A percentile compares a stretch with the other conserved stretches of the same genome.
These are phyloP conservation scores for Alligator sinensis DNA, from an alignment of 2,113 vertebrate genomes.

Conservation along the genomic window DNA sequence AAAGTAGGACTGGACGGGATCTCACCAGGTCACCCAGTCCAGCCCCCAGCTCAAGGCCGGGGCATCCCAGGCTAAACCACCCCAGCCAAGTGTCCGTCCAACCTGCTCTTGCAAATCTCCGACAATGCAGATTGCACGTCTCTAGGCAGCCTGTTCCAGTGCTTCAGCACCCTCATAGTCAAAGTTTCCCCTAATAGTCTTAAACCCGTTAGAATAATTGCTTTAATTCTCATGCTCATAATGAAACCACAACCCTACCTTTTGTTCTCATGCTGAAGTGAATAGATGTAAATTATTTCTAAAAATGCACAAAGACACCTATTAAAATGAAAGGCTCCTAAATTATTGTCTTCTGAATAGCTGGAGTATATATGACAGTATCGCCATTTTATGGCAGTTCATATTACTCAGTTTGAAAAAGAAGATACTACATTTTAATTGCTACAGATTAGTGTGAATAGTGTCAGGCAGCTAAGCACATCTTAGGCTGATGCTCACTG, in stretches of 20 bases:
- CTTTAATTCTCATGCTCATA: background rate
- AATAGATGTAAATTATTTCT: background rate
- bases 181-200: no score
- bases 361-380: background rate
- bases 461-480: background rate
- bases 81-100: no score
- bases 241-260: background rate
- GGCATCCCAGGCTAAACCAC: no score
- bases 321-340: background rate
- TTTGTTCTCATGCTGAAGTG: background rate
- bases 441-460: background rate
- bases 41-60: no score
- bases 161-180: no score
- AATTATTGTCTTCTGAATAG: background rate
- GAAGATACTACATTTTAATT: background rate
- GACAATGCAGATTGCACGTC: no score
- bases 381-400: background rate
- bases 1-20: no score
- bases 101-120: no score
- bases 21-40: no score
- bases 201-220: background rate
- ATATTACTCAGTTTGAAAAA: rapidly evolving
- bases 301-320: background rate
- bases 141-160: no score
- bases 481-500: background rate